These are phyloP conservation scores for Ashinkailepas kermadecensis DNA, from an alignment of 2,888 invertebrate genomes.

Conservation along the genomic window DNA sequence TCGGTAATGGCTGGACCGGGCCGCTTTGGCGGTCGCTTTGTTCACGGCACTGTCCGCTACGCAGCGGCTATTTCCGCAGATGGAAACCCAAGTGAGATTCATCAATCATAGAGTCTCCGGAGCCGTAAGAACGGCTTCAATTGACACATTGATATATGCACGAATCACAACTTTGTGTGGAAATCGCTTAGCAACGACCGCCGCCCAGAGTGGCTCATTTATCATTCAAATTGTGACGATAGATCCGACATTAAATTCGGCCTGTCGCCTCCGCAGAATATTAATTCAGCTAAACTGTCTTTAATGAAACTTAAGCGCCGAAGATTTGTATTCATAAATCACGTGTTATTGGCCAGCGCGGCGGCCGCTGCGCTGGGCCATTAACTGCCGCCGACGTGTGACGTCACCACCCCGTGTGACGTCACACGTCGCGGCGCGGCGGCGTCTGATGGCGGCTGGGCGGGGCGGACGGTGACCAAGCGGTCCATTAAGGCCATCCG, in stretches of 20 bases:
- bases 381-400: background rate
- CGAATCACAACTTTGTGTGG: constrained; percentile 19
- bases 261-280: constrained; percentile 4
- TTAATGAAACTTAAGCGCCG: constrained; percentile 8
- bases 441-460: background rate
- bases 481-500: background rate
- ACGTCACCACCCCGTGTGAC: background rate
- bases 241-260: constrained; percentile 19
- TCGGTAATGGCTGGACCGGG: background rate
- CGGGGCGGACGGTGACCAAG: constrained; percentile 1
- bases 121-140: background rate
- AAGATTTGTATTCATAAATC: constrained; percentile 19
- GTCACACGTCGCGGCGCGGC: background rate
- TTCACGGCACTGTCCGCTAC: background rate
- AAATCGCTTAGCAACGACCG: constrained; percentile 13
- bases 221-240: background rate
- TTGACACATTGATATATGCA: constrained; percentile 16
- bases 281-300: constrained; percentile 6
- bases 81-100: background rate
- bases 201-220: background rate
- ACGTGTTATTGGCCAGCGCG: background rate
- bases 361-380: background rate
- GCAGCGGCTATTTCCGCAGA: background rate
- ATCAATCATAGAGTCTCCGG: background rate
- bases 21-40: background rate